These are phyloP conservation scores for Idaea aversata DNA, from an alignment of 2,888 invertebrate species.

Conservation along the genomic window DNA sequence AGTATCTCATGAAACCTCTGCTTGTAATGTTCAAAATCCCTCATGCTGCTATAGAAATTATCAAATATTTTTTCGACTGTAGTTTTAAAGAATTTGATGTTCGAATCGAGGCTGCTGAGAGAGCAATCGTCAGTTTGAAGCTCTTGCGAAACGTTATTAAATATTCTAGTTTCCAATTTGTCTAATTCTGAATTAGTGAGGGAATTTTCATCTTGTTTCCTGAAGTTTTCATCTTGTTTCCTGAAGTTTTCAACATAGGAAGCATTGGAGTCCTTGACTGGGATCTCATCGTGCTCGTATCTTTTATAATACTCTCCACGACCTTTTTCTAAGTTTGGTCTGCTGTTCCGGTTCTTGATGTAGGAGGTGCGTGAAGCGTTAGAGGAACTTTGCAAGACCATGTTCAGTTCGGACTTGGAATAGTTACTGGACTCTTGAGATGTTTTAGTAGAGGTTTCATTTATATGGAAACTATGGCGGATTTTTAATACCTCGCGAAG, in stretches of 20 bases:
- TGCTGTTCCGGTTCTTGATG: background rate
- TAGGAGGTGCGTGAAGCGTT: background rate
- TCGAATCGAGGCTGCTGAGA: constrained; percentile 52
- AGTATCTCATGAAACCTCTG: constrained; percentile 60
- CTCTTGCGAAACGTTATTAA: constrained; percentile 53
- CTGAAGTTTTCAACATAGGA: constrained; percentile 25
- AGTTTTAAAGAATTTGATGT: constrained; percentile 60
- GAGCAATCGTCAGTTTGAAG: constrained; percentile 48
- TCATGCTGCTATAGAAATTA: constrained; percentile 57
- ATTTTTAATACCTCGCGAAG: background rate
- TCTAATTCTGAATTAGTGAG: constrained; percentile 58
- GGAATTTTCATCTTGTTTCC: constrained; percentile 17
- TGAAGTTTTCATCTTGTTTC: background rate
- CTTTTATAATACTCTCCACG: constrained; percentile 54
- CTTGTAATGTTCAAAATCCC: constrained; percentile 62
- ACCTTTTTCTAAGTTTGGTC: constrained; percentile 9
- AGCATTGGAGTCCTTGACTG: constrained; percentile 57
- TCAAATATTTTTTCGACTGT: constrained; percentile 66
- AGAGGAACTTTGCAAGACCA: constrained; percentile 4
- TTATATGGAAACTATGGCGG: constrained; percentile 1
- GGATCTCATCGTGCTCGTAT: constrained; percentile 58
- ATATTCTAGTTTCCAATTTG: constrained; percentile 53
- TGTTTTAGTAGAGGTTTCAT: background rate
- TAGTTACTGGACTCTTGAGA: constrained; percentile 6
- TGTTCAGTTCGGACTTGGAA: constrained; percentile 7